Conservation (phyloP, 1,140 invertebrate species). For the Drosophila nikananu region DNA sequence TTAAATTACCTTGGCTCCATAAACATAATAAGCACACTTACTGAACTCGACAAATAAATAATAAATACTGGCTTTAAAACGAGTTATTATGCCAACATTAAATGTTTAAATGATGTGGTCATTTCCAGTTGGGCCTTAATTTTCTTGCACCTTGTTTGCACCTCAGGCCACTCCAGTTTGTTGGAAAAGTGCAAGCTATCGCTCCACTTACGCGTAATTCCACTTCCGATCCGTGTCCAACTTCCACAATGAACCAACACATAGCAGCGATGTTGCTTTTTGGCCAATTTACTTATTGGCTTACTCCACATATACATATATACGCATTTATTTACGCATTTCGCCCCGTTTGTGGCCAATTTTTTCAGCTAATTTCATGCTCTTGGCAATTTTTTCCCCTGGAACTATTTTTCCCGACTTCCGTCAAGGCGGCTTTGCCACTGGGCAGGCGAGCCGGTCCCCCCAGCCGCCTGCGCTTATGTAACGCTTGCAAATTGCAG, state of each 20-base stretch:
- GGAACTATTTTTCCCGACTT: conserved; percentile 61
- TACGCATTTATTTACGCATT: no score
- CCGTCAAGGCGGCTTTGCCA: conserved; percentile 64
- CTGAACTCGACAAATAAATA: neutral
- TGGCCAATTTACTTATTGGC: conserved; percentile 80
- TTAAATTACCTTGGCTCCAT: neutral
- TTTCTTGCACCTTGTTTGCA: conserved; percentile 28
- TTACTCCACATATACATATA: conserved; percentile 70
- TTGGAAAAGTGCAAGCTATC: conserved; percentile 20
- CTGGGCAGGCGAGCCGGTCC: conserved; percentile 34
- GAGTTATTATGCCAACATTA: conserved; percentile 2
- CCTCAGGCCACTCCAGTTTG: neutral
- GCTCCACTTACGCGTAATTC: conserved; percentile 9
- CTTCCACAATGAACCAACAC: conserved; percentile 12
- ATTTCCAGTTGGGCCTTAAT: conserved; percentile 4
- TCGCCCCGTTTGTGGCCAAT: conserved; percentile 26
- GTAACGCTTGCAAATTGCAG: conserved; percentile 72
- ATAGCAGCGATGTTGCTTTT: conserved; percentile 19
- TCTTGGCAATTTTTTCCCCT: conserved; percentile 58
- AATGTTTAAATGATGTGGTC: neutral
- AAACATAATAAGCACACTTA: neutral
- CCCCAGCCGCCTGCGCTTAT: conserved; percentile 44
- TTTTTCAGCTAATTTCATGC: conserved; percentile 54
- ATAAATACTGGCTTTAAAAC: neutral
- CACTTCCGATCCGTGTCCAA: conserved; percentile 29